Conservation (phyloP, 2,113 vertebrate genomes). For the Anas platyrhynchos region DNA sequence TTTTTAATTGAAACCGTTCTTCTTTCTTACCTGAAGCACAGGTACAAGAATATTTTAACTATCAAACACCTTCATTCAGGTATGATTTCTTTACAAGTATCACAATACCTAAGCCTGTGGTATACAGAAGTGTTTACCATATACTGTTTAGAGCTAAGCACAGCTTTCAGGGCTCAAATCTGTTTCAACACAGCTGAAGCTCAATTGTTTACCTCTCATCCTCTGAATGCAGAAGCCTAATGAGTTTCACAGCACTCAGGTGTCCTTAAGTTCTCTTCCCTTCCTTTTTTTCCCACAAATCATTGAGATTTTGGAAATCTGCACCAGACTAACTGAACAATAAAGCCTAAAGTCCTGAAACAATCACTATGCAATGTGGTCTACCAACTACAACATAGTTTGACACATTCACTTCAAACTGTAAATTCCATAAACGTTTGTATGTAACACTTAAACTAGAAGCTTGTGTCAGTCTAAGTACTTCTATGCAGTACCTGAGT, state of each 20-base stretch:
- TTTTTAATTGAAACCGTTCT: background rate
- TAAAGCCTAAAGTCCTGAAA: background rate
- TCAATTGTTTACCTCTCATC: background rate
- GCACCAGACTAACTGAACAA: background rate
- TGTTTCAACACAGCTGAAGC: background rate
- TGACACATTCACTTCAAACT: background rate
- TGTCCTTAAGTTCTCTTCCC: background rate
- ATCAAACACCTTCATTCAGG: background rate
- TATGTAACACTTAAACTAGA: background rate
- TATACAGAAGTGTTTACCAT: fast-evolving
- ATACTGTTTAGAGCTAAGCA: background rate
- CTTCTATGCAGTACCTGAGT: background rate
- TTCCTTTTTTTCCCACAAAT: background rate
- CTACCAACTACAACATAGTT: background rate
- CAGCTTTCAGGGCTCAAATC: background rate
- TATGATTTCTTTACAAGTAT: background rate
- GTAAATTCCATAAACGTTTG: background rate
- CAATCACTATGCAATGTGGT: background rate
- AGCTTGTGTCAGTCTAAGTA: background rate
- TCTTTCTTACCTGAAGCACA: background rate
- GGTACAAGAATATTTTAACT: background rate
- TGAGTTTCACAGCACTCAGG: background rate
- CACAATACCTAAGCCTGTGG: background rate
- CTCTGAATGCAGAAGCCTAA: background rate
- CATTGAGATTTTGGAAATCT: background rate